These are phyloP conservation scores for Empis livida DNA, from an alignment of 2,888 invertebrate species.

Conservation along the genomic window DNA sequence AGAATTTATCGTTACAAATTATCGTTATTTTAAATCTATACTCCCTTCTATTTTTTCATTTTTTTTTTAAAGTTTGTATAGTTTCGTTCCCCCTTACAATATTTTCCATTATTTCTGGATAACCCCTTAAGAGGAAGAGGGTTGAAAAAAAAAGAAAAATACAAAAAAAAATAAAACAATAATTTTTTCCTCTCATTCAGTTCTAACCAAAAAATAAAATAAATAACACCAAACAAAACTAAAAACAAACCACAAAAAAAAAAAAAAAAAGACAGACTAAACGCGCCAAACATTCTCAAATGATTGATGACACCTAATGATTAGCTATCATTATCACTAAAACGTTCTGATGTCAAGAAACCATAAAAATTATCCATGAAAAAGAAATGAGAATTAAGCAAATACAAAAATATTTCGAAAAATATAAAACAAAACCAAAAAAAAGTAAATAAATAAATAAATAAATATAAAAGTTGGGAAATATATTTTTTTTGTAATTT, in stretches of 20 bases:
- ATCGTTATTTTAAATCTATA: too few species aligned
- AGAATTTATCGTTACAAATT: too few species aligned
- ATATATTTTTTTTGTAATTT: too few species aligned
- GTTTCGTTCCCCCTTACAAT: too few species aligned
- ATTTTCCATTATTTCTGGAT: too few species aligned
- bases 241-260: slow-evolving; percentile 1
- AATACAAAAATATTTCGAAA: not conserved
- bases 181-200: too few species aligned
- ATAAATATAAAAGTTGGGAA: not conserved
- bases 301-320: slow-evolving; percentile 12
- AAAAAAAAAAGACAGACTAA: slow-evolving; percentile 1
- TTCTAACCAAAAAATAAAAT: slow-evolving; percentile 10
- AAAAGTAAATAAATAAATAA: not conserved
- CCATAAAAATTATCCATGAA: not conserved
- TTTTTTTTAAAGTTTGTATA: too few species aligned
- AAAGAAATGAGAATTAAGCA: not conserved
- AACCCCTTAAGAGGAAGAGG: too few species aligned
- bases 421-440: not conserved
- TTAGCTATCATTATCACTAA: not conserved
- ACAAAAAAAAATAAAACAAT: too few species aligned
- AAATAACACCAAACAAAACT: slow-evolving; percentile 2
- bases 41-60: too few species aligned
- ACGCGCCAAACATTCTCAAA: not conserved
- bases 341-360: not conserved
- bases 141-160: too few species aligned